Evolutionary conservation across 2,797 vertebrate species (phyloP), one percentile per base, ranked within the genome.

Genomic region (Syndactyla subalaris): DNA sequence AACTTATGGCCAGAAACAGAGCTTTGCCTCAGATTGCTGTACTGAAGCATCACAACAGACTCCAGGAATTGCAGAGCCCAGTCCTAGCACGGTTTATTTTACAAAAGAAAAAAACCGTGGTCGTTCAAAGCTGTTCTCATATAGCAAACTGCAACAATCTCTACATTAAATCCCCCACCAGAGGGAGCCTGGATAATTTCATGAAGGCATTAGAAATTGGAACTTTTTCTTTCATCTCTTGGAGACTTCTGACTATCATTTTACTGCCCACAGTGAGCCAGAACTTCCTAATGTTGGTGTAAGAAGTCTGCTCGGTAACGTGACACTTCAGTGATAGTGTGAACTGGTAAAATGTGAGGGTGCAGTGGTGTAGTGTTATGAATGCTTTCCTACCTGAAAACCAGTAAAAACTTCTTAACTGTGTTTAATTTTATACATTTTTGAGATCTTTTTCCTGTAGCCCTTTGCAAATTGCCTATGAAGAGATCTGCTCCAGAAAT

Each of bases 121-220:
- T 49, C 6, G 7, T 89, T 89, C 48, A 57, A 30, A 81, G 38
- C 49, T 78, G 16, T 65, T 92, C 43, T 62, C 34, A 2, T 23
- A 1, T 11, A 57, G 70, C 21, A 59, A 84, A n/a, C 30, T 61
- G 52, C 45, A 78, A n/a, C 39, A 18, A 6, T 61, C 16, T 66
- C 16, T 38, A 2, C 52, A 29, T 78, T 52, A 72, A 81, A 59
- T 84, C 39, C 21, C 14, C 96, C 96, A 93, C 85, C 71, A 97
- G 96, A 95, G 95, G 96, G 95, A 96, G 96, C 88, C 71, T 86
- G 48, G 48, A 79, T 79, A 79, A 71, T 65, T 91, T 82, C 5
- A 21, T 51, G 76, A 75, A 68, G 74, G 61, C 43, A 6, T 91
- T 77, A 80, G 57, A 85, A 89, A 92, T 6, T 21, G 46, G 52